These are phyloP conservation scores for Ochlodes sylvanus DNA, from an alignment of 2,888 invertebrate species.

Conservation along the genomic window DNA sequence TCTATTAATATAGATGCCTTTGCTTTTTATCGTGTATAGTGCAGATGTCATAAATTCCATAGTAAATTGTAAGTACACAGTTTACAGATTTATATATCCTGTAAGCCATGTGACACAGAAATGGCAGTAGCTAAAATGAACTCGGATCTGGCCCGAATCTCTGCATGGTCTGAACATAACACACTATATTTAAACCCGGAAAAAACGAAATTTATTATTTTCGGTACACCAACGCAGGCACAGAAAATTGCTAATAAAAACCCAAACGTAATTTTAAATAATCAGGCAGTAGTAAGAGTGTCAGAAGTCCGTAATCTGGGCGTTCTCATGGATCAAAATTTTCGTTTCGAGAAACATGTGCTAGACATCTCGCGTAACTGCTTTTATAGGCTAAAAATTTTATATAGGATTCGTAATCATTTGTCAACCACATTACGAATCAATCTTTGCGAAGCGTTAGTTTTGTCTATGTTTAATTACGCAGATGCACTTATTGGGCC, in stretches of 20 bases:
- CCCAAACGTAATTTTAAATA: not conserved
- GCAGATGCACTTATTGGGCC: constrained; percentile 32
- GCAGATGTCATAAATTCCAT: constrained; percentile 10
- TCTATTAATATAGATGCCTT: constrained; percentile 17
- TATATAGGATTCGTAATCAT: constrained; percentile 18
- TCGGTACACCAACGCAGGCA: not conserved
- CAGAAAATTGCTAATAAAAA: not conserved
- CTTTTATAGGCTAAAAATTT: constrained; percentile 17
- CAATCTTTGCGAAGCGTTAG: constrained; percentile 24
- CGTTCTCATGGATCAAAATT: not conserved
- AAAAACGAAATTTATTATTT: constrained; percentile 15
- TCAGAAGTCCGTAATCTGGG: constrained; percentile 10
- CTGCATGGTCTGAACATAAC: constrained; percentile 21
- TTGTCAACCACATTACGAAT: constrained; percentile 11
- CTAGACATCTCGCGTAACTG: not conserved
- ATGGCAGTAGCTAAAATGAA: constrained; percentile 18
- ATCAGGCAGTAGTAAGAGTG: not conserved
- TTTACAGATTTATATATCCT: constrained; percentile 21
- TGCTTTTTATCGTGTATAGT: constrained; percentile 1
- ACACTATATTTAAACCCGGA: constrained; percentile 14
- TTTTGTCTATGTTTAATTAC: constrained; percentile 38
- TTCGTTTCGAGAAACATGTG: constrained; percentile 7
- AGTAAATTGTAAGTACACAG: not conserved
- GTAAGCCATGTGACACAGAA: constrained; percentile 11
- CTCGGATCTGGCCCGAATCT: constrained; percentile 5